Percentiles rank a stretch among this genome's conserved stretches.
Evolutionary conservation across 2,113 vertebrate species (phyloP).

Genomic region (Chionodraco myersi): DNA sequence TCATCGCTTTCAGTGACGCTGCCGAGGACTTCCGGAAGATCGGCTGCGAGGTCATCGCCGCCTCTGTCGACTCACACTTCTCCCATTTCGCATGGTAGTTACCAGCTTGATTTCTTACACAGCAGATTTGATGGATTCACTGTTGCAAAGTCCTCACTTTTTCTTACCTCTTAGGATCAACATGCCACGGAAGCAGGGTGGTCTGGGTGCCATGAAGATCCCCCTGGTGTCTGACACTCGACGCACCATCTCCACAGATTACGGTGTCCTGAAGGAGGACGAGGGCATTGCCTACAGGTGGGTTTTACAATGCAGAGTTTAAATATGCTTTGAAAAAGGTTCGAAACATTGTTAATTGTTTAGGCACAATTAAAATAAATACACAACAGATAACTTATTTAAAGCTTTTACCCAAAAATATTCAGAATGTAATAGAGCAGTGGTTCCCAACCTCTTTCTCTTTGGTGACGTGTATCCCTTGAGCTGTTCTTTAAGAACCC

Average conservation of each 20-base stretch:
- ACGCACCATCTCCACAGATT: slow-evolving; percentile 89
- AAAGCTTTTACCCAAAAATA: too few species aligned
- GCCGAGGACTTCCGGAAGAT: slow-evolving; percentile 94
- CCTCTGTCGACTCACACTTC: slow-evolving; percentile 97
- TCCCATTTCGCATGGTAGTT: slow-evolving; percentile 94
- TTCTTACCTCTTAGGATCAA: slow-evolving; percentile 85
- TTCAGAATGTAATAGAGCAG: too few species aligned
- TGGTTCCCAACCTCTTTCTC: too few species aligned
- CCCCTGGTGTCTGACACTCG: slow-evolving; percentile 92
- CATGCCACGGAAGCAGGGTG: slow-evolving; percentile 93
- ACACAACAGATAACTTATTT: too few species aligned
- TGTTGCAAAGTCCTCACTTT: not conserved
- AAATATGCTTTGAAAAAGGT: not conserved
- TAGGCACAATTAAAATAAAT: too few species aligned
- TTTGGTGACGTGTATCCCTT: too few species aligned
- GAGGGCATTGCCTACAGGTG: slow-evolving; percentile 97
- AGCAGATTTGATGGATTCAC: not conserved
- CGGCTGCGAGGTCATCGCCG: slow-evolving; percentile 94
- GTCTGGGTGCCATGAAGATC: slow-evolving; percentile 94
- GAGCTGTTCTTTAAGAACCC: too few species aligned
- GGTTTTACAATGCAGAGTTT: not conserved
- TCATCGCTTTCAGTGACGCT: slow-evolving; percentile 96
- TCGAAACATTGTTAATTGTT: not conserved
- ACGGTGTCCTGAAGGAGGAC: slow-evolving; percentile 95
- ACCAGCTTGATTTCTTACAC: not conserved